phyloP scores from a whole-genome alignment of 2,888 invertebrate genomes.

The Arrhopalites spinosus region DNA sequence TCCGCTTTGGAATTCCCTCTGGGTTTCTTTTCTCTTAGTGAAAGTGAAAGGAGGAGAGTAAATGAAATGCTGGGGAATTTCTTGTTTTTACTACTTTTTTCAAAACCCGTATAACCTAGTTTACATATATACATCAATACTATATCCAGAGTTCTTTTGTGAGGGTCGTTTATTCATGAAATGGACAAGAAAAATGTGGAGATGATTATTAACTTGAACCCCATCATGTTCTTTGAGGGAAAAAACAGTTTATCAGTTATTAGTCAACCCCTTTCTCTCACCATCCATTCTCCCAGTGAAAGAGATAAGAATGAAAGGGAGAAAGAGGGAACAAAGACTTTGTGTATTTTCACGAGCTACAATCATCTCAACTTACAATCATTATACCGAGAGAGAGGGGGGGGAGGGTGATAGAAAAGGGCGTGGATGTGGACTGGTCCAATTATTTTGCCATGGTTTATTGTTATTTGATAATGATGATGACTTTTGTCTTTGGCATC shows the following conservation, averaged over 20 bases:
- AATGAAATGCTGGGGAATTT: not conserved
- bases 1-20: not conserved
- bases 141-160: no score
- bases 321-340: not conserved
- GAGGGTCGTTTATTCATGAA: not conserved
- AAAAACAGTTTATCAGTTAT: not conserved
- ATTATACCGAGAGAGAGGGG: not conserved
- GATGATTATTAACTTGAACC: constrained; percentile 1
- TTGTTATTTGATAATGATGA: constrained; percentile 29
- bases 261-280: no score
- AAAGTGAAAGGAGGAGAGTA: not conserved
- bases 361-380: not conserved
- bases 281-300: no score
- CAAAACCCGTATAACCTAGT: no score
- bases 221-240: not conserved
- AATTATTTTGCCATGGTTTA: constrained; percentile 28
- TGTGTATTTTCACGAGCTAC: not conserved
- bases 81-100: no score
- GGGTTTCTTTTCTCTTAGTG: not conserved
- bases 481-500: not conserved
- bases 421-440: not conserved
- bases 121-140: no score
- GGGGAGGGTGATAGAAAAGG: not conserved
- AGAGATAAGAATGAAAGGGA: not conserved
- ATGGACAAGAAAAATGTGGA: not conserved